These are phyloP conservation scores for Cyclopterus lumpus DNA, from an alignment of 2,797 vertebrate genomes.

Conservation along the genomic window DNA sequence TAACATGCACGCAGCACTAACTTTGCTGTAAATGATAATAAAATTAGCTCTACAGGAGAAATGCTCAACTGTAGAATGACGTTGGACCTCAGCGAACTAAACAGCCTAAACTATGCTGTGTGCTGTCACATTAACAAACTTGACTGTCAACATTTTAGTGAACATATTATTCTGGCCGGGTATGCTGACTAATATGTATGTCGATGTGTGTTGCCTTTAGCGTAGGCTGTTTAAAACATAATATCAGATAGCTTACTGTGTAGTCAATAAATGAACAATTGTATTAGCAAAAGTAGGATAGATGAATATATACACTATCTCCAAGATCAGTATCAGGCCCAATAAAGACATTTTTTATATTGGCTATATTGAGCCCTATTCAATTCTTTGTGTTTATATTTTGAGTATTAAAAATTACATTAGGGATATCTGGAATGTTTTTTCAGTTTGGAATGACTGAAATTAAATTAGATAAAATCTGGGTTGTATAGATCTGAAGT, in stretches of 20 bases:
- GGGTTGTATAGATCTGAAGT: no score
- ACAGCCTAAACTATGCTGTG: background rate
- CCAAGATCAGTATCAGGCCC: no score
- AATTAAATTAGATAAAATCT: no score
- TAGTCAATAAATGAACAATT: background rate
- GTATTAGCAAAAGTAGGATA: background rate
- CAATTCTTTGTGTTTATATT: background rate
- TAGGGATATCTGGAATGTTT: background rate
- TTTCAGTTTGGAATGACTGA: no score
- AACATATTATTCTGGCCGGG: background rate
- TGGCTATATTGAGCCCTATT: no score
- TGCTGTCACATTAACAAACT: background rate
- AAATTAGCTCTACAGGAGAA: background rate
- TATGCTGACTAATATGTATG: background rate
- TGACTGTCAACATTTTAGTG: background rate
- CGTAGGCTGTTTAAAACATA: background rate
- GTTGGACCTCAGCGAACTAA: background rate
- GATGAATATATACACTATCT: background rate
- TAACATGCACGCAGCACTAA: background rate
- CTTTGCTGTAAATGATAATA: background rate
- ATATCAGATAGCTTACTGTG: background rate
- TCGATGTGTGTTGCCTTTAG: background rate
- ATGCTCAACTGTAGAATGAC: no score
- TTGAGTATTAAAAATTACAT: background rate
- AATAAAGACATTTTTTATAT: no score